Conservation (phyloP, 1,140 invertebrate species). For the Teleogryllus occipitalis region DNA sequence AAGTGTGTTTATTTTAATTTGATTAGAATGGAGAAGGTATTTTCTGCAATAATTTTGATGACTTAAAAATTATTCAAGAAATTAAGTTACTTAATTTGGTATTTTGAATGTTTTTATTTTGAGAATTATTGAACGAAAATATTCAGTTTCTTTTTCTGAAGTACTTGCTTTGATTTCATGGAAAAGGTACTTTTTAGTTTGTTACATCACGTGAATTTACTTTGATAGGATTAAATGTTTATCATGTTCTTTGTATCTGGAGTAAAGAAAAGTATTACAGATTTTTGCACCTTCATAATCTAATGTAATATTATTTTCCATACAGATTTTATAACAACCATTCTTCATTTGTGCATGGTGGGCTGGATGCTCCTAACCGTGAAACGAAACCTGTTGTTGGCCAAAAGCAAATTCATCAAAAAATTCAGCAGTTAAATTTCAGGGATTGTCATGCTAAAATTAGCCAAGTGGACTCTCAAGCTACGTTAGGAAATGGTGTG, state of each 20-base stretch:
- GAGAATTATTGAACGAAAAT: not conserved
- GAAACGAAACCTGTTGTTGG: slow-evolving; percentile 82
- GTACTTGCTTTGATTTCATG: not conserved
- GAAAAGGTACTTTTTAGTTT: no score
- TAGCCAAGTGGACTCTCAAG: slow-evolving; percentile 73
- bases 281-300: not conserved
- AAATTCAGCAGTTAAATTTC: slow-evolving; percentile 91
- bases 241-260: not conserved
- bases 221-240: no score
- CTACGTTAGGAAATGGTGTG: slow-evolving; percentile 86
- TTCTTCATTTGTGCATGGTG: slow-evolving; percentile 92
- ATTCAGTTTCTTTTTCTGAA: not conserved
- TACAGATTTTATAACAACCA: slow-evolving; percentile 88
- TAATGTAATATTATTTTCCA: slow-evolving; percentile 17
- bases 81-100: no score
- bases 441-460: slow-evolving; percentile 96
- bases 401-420: slow-evolving; percentile 90
- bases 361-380: slow-evolving; percentile 66
- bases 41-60: no score
- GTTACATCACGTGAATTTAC: no score
- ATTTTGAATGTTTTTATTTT: not conserved
- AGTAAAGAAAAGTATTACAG: not conserved
- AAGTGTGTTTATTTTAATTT: no score
- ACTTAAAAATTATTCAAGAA: no score
- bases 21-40: no score